Percentiles rank a stretch among this genome's conserved stretches.
Evolutionary conservation across 1,140 invertebrate genomes (phyloP).

Genomic region (Zaprionus camerounensis): DNA sequence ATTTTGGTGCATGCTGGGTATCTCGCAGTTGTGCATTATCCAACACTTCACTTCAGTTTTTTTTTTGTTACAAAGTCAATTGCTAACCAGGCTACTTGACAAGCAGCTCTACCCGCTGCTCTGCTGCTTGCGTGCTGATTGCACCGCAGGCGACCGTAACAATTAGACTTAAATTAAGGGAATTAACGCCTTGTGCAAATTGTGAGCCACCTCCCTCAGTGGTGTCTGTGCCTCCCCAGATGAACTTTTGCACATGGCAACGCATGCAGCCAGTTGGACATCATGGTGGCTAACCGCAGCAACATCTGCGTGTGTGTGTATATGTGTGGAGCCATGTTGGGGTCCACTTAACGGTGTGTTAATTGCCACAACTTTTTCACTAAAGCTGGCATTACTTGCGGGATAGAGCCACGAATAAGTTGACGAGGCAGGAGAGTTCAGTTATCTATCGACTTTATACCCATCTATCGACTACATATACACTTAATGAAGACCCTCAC

Average conservation of each 20-base stretch:
- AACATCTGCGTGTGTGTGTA: constrained; percentile 4
- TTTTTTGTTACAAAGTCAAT: constrained; percentile 39
- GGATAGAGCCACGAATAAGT: background rate
- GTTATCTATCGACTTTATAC: background rate
- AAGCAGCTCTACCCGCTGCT: constrained; percentile 11
- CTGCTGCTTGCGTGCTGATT: constrained; percentile 56
- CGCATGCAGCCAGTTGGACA: constrained; percentile 19
- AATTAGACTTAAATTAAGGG: constrained; percentile 78
- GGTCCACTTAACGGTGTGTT: constrained; percentile 19
- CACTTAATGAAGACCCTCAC: background rate
- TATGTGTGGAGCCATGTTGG: constrained; percentile 21
- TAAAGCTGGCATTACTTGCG: background rate
- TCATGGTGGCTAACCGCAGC: constrained; percentile 31
- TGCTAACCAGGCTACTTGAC: constrained; percentile 26
- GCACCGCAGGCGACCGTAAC: constrained; percentile 76
- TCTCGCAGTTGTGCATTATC: background rate
- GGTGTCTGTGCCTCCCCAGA: background rate
- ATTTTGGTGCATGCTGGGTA: background rate
- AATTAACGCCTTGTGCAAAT: constrained; percentile 74
- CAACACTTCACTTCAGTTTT: constrained; percentile 10
- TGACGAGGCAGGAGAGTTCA: background rate
- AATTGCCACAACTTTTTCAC: constrained; percentile 7
- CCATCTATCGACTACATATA: background rate
- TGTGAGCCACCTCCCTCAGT: constrained; percentile 23
- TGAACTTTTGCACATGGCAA: constrained; percentile 22